A percentile compares a stretch with the other conserved stretches of the same genome.
Evolutionary conservation across 2,797 vertebrate species (phyloP).

Genomic region (Antrozous pallidus): DNA sequence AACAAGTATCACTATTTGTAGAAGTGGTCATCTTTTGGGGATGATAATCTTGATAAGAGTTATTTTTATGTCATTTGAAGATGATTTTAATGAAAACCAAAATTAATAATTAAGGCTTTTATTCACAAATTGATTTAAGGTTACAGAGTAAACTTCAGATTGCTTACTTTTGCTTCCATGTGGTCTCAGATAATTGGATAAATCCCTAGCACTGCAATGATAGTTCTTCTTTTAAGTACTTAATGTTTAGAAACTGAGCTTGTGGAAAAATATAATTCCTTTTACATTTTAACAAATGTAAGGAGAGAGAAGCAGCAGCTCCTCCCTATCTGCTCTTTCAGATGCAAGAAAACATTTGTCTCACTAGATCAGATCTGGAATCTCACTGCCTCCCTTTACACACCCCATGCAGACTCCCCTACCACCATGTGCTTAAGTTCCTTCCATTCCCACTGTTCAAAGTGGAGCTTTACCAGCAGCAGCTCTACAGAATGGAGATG

Average conservation of each 20-base stretch:
- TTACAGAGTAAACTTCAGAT: background rate
- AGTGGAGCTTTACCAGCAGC: background rate
- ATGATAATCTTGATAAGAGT: background rate
- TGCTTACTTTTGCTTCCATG: background rate
- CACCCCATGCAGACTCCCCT: no score
- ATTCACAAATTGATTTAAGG: background rate
- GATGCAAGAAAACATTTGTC: background rate
- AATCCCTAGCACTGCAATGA: background rate
- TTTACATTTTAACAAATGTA: slow-evolving; percentile 37
- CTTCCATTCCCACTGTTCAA: background rate
- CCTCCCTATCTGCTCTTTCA: background rate
- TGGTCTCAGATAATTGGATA: background rate
- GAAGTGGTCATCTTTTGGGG: background rate
- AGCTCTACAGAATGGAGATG: background rate
- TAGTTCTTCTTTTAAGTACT: background rate
- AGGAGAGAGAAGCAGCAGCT: background rate
- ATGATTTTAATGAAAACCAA: background rate
- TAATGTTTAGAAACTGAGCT: background rate
- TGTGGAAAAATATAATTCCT: background rate
- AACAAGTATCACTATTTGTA: background rate
- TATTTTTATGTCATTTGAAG: background rate
- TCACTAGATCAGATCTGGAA: background rate
- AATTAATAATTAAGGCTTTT: background rate
- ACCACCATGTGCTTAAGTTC: background rate
- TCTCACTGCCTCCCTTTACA: background rate